A percentile compares a stretch with the other conserved stretches of the same genome.
Conservation (phyloP, 2,113 vertebrate genomes). For the Hippopotamus amphibius region DNA sequence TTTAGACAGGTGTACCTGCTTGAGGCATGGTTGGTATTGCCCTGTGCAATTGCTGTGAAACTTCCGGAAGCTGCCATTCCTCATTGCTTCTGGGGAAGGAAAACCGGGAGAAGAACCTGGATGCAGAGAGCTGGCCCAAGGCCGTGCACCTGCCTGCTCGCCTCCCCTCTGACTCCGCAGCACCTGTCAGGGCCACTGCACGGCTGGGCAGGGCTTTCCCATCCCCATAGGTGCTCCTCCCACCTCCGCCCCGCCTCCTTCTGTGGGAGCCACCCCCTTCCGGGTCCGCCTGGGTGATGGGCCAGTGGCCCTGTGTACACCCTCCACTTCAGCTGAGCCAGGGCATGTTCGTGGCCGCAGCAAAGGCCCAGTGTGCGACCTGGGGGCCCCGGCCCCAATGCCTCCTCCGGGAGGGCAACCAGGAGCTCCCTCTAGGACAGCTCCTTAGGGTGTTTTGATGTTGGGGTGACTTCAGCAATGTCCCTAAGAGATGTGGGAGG, state of each 20-base stretch:
- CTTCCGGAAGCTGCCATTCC: slow-evolving; percentile 87
- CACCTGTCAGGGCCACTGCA: neutral
- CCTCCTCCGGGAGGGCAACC: slow-evolving; percentile 64
- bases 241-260: neutral
- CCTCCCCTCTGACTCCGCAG: neutral
- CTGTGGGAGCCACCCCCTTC: neutral
- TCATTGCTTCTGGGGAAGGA: neutral
- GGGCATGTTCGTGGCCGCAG: slow-evolving; percentile 80
- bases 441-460: neutral
- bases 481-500: slow-evolving; percentile 78
- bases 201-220: neutral
- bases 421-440: slow-evolving; percentile 52
- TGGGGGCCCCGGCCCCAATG: slow-evolving; percentile 32
- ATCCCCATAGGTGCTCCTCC: neutral
- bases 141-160: neutral
- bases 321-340: neutral
- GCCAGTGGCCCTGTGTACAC: slow-evolving; percentile 41
- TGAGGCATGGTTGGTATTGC: slow-evolving; percentile 59
- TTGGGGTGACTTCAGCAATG: slow-evolving; percentile 85
- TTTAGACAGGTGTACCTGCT: slow-evolving; percentile 62
- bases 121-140: neutral
- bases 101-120: neutral
- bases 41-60: slow-evolving; percentile 83
- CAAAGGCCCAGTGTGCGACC: slow-evolving; percentile 79
- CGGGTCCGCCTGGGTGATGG: neutral